A percentile compares a stretch with the other conserved stretches of the same genome.
Conservation (phyloP, 2,797 vertebrate species). For the Enteromius fasciolatus region DNA sequence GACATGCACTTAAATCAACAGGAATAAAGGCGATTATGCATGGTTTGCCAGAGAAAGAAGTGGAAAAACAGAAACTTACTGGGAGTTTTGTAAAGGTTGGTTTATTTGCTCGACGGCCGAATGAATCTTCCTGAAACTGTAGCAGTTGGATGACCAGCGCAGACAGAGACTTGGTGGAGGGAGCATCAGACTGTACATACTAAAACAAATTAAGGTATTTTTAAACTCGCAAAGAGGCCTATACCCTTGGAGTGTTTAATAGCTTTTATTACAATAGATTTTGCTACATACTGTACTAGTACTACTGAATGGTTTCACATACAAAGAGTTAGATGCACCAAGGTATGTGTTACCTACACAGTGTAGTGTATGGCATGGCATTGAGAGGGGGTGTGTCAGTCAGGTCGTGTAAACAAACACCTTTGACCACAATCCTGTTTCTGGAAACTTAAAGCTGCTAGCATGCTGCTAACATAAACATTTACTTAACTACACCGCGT, state of each 20-base stretch:
- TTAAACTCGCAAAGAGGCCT: background rate
- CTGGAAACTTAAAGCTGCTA: background rate
- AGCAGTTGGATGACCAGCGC: constrained; percentile 91
- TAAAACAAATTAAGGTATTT: constrained; percentile 55
- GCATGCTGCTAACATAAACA: constrained; percentile 6
- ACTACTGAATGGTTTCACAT: background rate
- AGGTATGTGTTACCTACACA: background rate
- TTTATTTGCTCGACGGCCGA: constrained; percentile 87
- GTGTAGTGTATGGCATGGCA: background rate
- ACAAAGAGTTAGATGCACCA: background rate
- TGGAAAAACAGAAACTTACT: constrained; percentile 77
- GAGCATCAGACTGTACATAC: constrained; percentile 92
- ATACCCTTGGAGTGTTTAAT: background rate
- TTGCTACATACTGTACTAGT: background rate
- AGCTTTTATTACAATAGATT: background rate
- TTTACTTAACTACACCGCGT: background rate
- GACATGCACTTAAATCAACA: background rate
- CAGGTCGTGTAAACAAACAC: constrained; percentile 16
- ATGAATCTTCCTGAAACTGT: constrained; percentile 96
- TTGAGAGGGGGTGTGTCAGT: constrained; percentile 23
- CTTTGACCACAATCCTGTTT: constrained; percentile 8
- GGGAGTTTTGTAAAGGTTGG: constrained; percentile 93
- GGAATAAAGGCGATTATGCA: background rate
- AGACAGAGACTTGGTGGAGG: constrained; percentile 90
- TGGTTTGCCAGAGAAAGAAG: background rate